Percentiles rank a stretch among this genome's conserved stretches.
Evolutionary conservation across 2,113 vertebrate genomes (phyloP).

Genomic region (Corythoichthys haematopterus): DNA sequence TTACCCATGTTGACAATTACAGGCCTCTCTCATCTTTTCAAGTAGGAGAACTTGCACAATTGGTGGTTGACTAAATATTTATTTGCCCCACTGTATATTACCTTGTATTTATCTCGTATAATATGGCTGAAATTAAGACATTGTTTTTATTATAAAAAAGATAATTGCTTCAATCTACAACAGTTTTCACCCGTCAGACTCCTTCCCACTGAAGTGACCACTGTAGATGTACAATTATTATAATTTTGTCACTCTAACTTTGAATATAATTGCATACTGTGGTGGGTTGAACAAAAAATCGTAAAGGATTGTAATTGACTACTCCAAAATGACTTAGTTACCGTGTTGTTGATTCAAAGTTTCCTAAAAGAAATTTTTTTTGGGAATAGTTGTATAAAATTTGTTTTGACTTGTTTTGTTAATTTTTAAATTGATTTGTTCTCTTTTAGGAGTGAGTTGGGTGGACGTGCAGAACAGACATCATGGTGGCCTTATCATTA

Average conservation of each 20-base stretch:
- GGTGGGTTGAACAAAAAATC: neutral
- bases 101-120: neutral
- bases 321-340: too few relatives aligned
- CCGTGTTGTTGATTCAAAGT: too few relatives aligned
- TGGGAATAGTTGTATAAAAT: too few relatives aligned
- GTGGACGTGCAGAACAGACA: constrained; percentile 63
- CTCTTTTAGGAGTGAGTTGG: constrained; percentile 49
- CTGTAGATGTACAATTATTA: neutral
- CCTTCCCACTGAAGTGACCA: neutral
- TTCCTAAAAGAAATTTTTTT: neutral
- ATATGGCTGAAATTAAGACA: neutral
- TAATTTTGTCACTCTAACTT: too few relatives aligned
- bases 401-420: neutral
- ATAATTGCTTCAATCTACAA: neutral
- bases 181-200: neutral
- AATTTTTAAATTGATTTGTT: neutral
- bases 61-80: too few relatives aligned
- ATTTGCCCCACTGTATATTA: too few relatives aligned
- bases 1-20: too few relatives aligned
- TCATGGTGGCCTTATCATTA: constrained; percentile 96
- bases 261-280: neutral
- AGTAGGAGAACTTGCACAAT: too few relatives aligned
- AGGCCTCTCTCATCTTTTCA: too few relatives aligned
- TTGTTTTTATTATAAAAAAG: neutral
- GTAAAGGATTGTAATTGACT: neutral